Base-by-base conservation (phyloP, 2,113 vertebrate species). In the Ariopsis seemanni region DNA sequence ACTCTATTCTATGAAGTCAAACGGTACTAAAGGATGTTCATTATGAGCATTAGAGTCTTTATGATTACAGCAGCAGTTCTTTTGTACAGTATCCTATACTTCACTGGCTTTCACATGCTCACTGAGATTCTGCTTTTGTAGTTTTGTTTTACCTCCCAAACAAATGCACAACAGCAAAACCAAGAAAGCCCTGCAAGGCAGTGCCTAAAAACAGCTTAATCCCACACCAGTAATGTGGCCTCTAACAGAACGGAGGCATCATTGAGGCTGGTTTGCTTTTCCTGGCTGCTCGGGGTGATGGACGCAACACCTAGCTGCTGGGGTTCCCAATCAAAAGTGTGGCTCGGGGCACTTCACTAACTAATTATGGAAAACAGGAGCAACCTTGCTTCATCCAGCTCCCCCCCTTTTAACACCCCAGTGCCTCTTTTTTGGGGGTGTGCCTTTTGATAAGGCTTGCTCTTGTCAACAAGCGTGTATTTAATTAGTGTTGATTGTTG, bases 401-500 rank as follows among this genome's bases (percentile, higher is more conserved):
- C 77, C 80, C 69, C 77, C 69, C 75, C 14, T 65, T 48, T 17
- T 86, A 30, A 69, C 88, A 87, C 90, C 90, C 90, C 92, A 92
- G 90, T 91, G 91, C 92, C 93, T 92, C 92, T 84, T 88, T 86
- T 85, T 83, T 5, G 57, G 75, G 85, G 85, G 89, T 72, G 94
- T 92, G 88, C 92, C 95, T 42, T 95, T 95, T 94, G 93, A 97
- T 96, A 96, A 96, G 95, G 92, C 95, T 93, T 93, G 94, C 94
- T 95, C 94, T 96, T 96, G 96, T 97, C 95, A 94, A 96, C 96
- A 96, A 95, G 95, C 95, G 93, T 95, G 95, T 96, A 95, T 96
- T 97, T 97, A 97, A 97, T 97, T 97, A 97, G 96, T 95, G 95
- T 94, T 96, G 96, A 97, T 97, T 96, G 96, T 96, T 96, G 94